A percentile compares a stretch with the other conserved stretches of the same genome.
These are phyloP conservation scores for Pleuronectes platessa DNA, from an alignment of 2,113 vertebrate species.

Conservation along the genomic window DNA sequence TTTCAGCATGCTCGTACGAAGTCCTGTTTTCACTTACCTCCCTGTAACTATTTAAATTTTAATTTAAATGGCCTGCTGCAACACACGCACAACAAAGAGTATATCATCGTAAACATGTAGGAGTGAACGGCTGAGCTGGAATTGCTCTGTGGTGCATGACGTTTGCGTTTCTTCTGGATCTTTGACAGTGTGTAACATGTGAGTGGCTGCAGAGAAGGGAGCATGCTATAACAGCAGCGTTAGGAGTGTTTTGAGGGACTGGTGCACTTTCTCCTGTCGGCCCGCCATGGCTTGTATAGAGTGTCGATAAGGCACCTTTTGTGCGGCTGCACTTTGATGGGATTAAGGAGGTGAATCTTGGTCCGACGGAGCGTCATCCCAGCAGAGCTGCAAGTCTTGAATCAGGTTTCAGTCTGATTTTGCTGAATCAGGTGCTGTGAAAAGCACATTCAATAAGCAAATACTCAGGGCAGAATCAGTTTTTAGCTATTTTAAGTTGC, in stretches of 20 bases:
- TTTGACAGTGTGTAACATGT: slow-evolving; percentile 56
- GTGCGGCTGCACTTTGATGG: slow-evolving; percentile 43
- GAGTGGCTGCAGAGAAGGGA: slow-evolving; percentile 39
- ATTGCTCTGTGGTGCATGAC: slow-evolving; percentile 66
- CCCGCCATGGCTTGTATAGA: slow-evolving; percentile 28
- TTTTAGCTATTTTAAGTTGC: slow-evolving; percentile 45
- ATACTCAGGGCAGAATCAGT: slow-evolving; percentile 49
- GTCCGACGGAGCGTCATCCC: slow-evolving; percentile 40
- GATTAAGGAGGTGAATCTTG: slow-evolving; percentile 47
- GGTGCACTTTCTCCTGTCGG: slow-evolving; percentile 13
- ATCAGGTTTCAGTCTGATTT: slow-evolving; percentile 63
- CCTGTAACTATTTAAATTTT: slow-evolving; percentile 75
- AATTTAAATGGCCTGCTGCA: slow-evolving; percentile 70
- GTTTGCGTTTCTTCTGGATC: slow-evolving; percentile 58
- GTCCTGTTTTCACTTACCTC: slow-evolving; percentile 49
- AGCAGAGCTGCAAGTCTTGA: slow-evolving; percentile 60
- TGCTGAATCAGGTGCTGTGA: slow-evolving; percentile 43
- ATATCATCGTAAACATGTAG: slow-evolving; percentile 63
- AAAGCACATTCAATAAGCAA: slow-evolving; percentile 55
- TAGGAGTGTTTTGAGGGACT: slow-evolving; percentile 25
- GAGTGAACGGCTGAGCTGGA: slow-evolving; percentile 43
- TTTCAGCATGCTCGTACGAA: slow-evolving; percentile 56
- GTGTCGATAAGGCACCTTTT: slow-evolving; percentile 43
- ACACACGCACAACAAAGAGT: slow-evolving; percentile 71
- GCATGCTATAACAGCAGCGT: slow-evolving; percentile 31